phyloP scores from a whole-genome alignment of 2,113 vertebrate species.

The Psephotus haematonotus region DNA sequence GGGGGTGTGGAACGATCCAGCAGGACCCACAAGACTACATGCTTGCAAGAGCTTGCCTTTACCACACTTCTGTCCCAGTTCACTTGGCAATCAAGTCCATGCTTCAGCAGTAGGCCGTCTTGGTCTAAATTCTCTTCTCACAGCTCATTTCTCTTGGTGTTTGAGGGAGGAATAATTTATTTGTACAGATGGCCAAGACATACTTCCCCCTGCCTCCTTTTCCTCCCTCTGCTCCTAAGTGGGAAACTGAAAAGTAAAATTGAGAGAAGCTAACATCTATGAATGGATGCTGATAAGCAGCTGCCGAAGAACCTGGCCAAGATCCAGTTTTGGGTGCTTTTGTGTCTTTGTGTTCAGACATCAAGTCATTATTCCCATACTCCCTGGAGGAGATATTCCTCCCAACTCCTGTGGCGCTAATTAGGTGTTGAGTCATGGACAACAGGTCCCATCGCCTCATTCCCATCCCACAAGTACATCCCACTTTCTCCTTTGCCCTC shows the following conservation, averaged over 20 bases:
- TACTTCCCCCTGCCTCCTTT: background rate
- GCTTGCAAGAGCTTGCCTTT: background rate
- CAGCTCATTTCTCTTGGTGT: background rate
- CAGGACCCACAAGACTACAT: no score
- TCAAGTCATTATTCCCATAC: background rate
- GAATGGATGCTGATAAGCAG: background rate
- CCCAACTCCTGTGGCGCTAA: background rate
- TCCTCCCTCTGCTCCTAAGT: background rate
- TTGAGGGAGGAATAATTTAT: background rate
- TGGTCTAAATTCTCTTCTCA: background rate
- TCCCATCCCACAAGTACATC: background rate
- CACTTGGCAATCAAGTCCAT: background rate
- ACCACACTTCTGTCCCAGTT: fast-evolving
- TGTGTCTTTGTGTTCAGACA: background rate
- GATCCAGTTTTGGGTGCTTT: background rate
- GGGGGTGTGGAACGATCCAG: background rate
- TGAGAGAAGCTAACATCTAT: background rate
- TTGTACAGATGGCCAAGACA: background rate
- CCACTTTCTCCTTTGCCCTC: background rate
- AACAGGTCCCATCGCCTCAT: background rate
- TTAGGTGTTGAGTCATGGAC: background rate
- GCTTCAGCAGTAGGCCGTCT: background rate
- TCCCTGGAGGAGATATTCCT: background rate
- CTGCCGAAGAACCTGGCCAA: background rate
- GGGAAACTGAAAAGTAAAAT: background rate